A percentile compares a stretch with the other conserved stretches of the same genome.
These are phyloP conservation scores for Microtus montanus DNA, from an alignment of 2,113 vertebrate genomes.

Conservation along the genomic window DNA sequence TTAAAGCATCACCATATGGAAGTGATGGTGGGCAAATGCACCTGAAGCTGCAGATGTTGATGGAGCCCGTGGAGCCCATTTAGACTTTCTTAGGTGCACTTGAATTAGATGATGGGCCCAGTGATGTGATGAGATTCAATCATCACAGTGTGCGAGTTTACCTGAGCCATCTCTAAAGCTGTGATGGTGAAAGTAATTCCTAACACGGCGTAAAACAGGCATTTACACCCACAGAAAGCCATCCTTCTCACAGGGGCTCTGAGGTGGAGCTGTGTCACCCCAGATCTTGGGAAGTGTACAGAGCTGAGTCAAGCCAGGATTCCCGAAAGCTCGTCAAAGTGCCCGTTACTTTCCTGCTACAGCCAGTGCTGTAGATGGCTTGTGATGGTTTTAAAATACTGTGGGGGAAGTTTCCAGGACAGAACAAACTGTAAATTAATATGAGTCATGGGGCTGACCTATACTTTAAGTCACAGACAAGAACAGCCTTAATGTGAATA, in stretches of 20 bases:
- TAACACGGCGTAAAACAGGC: background rate
- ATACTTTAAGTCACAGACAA: slow-evolving; percentile 18
- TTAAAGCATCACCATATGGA: background rate
- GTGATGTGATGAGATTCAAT: background rate
- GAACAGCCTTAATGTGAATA: slow-evolving; percentile 43
- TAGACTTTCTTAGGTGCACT: background rate
- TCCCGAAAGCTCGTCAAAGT: background rate
- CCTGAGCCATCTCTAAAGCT: background rate
- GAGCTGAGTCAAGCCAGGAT: background rate
- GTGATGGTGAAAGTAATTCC: background rate
- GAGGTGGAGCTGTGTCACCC: background rate
- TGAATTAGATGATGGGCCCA: background rate
- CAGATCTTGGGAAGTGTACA: background rate
- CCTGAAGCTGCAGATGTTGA: background rate
- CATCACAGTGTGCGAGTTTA: background rate
- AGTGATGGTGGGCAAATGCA: background rate
- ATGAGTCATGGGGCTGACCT: slow-evolving; percentile 60
- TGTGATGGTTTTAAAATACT: slow-evolving; percentile 64
- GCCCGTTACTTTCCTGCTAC: slow-evolving; percentile 31
- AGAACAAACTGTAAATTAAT: slow-evolving; percentile 52
- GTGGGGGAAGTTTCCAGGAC: slow-evolving; percentile 43
- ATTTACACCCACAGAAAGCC: background rate
- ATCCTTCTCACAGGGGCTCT: background rate
- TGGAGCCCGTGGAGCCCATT: too few species aligned
- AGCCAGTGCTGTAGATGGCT: slow-evolving; percentile 50